Evolutionary conservation across 2,888 invertebrate genomes (phyloP).

Genomic region (Baronia brevicornis): DNA sequence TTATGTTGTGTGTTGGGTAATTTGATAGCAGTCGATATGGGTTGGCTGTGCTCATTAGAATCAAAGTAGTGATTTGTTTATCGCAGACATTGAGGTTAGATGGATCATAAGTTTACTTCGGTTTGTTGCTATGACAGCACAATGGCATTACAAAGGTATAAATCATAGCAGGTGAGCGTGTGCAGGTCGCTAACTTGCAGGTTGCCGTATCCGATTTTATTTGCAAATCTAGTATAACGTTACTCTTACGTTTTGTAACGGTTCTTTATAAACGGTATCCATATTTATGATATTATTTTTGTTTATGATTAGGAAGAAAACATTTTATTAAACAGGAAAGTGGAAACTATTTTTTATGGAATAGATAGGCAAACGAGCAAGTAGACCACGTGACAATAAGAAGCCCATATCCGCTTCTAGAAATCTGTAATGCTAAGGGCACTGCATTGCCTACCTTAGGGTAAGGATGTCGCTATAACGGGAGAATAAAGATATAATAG

Average conservation of each 20-base stretch:
- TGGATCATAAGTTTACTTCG: slow-evolving; percentile 51
- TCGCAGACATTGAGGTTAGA: slow-evolving; percentile 46
- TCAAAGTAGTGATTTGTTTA: slow-evolving; percentile 23
- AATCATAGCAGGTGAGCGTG: slow-evolving; percentile 64
- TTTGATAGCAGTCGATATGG: slow-evolving; percentile 6
- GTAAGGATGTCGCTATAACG: too few relatives aligned
- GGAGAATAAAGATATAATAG: too few relatives aligned
- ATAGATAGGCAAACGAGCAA: too few relatives aligned
- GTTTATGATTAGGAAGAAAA: too few relatives aligned
- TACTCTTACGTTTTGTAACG: slow-evolving; percentile 18
- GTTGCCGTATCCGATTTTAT: slow-evolving; percentile 41
- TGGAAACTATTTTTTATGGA: too few relatives aligned
- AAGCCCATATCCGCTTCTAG: too few relatives aligned
- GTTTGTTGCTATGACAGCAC: slow-evolving; percentile 51
- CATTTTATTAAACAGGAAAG: too few relatives aligned
- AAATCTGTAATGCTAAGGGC: too few relatives aligned
- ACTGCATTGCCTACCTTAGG: too few relatives aligned
- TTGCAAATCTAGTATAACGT: slow-evolving; percentile 23
- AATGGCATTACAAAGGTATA: slow-evolving; percentile 52
- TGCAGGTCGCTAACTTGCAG: slow-evolving; percentile 35
- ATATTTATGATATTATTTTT: too few relatives aligned
- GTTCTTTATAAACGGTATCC: slow-evolving; percentile 8
- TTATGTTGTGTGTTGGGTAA: slow-evolving; percentile 5
- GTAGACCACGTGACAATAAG: too few relatives aligned
- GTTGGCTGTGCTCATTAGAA: slow-evolving; percentile 12